phyloP scores from a whole-genome alignment of 2,888 invertebrate species.

The Caenorhabditis sp. region DNA sequence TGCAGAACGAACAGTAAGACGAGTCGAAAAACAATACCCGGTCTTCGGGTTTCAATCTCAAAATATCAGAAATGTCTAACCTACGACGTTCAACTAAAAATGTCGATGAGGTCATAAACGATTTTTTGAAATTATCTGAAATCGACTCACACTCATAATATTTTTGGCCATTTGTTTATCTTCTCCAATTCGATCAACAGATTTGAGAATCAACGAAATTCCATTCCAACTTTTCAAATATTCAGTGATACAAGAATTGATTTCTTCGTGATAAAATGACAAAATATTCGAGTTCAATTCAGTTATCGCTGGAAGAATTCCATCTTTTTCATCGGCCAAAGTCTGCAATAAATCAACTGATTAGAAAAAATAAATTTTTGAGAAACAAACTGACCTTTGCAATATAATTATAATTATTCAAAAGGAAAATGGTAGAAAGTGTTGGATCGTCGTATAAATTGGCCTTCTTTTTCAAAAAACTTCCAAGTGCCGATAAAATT shows the following conservation, averaged over 20 bases:
- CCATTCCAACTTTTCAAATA: constrained; percentile 59
- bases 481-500: constrained; percentile 50
- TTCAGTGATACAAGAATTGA: constrained; percentile 51
- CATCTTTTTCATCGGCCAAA: constrained; percentile 48
- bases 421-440: constrained; percentile 43
- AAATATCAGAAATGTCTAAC: no score
- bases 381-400: constrained; percentile 34
- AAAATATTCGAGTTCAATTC: constrained; percentile 58
- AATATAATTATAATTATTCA: constrained; percentile 68
- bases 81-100: no score
- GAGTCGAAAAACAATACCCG: no score
- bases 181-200: constrained; percentile 40
- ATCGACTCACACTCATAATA: constrained; percentile 37
- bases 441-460: constrained; percentile 50
- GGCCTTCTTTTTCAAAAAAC: constrained; percentile 41
- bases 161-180: constrained; percentile 37
- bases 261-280: constrained; percentile 62
- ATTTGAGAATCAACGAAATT: constrained; percentile 37
- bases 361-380: neutral
- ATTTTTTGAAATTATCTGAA: neutral
- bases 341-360: no score
- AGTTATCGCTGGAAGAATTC: constrained; percentile 54
- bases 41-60: no score
- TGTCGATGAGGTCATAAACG: no score
- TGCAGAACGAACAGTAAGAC: no score